Evolutionary conservation across 2,888 invertebrate species (phyloP), one percentile per base, ranked within the genome.

Genomic region (Hyalella azteca): DNA sequence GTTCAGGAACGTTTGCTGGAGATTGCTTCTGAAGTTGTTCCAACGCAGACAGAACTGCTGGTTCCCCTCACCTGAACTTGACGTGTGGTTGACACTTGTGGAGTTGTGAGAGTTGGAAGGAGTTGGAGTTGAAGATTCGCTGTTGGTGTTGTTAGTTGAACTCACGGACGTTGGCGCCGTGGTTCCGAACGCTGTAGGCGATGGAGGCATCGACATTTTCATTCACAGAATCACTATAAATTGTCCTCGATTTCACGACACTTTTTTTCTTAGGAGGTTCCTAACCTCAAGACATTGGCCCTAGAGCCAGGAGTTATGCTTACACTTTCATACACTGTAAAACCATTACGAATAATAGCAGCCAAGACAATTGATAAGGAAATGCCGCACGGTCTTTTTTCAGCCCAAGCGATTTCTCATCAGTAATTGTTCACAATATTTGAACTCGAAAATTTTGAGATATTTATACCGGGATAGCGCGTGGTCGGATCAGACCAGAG

Each of bases 1-100:
- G 89, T 95, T 94, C 88, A 95, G 95, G 90, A 96, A 94, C 87
- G 93, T 93, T 90, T 92, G 94, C 86, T 95, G 93, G 87, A 96
- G 89, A 88, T 96, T 96, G 86, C 92, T 92, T 89, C 95, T 95
- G 89, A 95, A 96, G 89, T 96, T 95, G 91, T 96, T 96, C 96
- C 96, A 96, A 22, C 85, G 79, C 66, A 85, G 77, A 54, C 85
- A 83, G 79, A 83, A 85, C 77, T 85, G 85, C 78, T 85, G 85
- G 66, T 59, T 73, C 5, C 15, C 48, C 11, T 29, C 60, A 36
- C 66, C 73, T 13, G 73, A 32, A 4, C 73, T 29, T n/a, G 79
- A 45, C 15, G 73, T 40, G 19, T 26, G 29, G 77, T 48, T 39
- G 39, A 39, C 29, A 36, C 45, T 26, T 19, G 50, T 50, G n/a